Conservation (phyloP, 2,797 vertebrate species). For the Falco concolor region DNA sequence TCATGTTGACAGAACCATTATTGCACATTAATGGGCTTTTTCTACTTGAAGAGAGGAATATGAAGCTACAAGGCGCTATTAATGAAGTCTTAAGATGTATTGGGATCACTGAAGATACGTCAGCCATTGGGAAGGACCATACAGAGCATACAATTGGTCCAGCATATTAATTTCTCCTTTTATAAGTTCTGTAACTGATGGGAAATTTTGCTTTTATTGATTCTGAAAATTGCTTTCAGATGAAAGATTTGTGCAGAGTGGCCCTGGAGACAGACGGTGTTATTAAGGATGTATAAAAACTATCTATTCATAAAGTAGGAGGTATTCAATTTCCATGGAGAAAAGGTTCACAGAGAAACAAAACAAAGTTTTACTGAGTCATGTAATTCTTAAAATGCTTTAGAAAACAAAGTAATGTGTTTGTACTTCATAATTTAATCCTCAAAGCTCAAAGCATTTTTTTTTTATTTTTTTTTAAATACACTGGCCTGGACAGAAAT, state of each 20-base stretch:
- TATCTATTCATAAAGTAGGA: neutral
- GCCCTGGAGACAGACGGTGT: neutral
- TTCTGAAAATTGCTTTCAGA: neutral
- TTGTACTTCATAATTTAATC: neutral
- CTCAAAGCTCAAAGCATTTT: neutral
- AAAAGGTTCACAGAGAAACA: neutral
- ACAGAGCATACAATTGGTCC: neutral
- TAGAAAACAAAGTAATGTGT: neutral
- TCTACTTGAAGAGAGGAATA: neutral
- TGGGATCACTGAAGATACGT: neutral
- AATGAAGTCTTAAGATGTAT: neutral
- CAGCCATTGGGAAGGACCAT: neutral
- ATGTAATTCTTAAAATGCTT: neutral
- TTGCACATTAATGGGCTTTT: neutral
- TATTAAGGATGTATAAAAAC: neutral
- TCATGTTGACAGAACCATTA: neutral
- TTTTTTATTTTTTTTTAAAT: neutral
- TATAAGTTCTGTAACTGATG: neutral
- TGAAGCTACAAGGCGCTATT: neutral
- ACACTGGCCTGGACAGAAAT: neutral
- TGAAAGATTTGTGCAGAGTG: neutral
- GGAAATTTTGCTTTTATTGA: neutral
- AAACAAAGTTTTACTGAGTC: neutral
- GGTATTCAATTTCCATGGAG: neutral
- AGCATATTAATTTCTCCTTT: neutral